Evolutionary conservation across 2,888 invertebrate species (phyloP), one percentile per base, ranked within the genome.

Genomic region (Druceiella hillmani): DNA sequence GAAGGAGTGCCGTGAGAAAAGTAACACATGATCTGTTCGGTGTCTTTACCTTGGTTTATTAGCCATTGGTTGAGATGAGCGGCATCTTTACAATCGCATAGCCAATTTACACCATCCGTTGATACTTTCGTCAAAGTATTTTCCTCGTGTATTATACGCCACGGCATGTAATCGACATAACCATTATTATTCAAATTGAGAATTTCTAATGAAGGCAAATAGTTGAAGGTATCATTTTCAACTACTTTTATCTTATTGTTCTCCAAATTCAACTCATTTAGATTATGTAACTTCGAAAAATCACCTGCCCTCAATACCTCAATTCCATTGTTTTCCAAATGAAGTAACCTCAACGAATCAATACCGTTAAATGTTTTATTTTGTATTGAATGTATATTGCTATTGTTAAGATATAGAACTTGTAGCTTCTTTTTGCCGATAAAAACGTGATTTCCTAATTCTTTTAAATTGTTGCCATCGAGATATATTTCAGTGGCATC

Each of bases 401-500:
- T 86, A 63, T 81, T 80, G 67, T 88, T 88, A 49, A 88, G 74
- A 64, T 76, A 87, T 49, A 88, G 70, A 51, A 82, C 79, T 65
- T 83, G 80, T 47, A 88, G 68, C 61, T 85, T 81, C 63, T 87
- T 86, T 66, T 87, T 84, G 44, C 87, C 89, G 58, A 90, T 85
- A 65, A 91, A 89, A 57, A 85, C 83, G 73, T 88, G 87, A 67
- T 84, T 84, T 54, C 83, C 81, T 47, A 91, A 75, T 55, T 83
- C 81, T 50, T 81, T 80, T 46, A 90, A 74, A 59, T 83, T 74
- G 63, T 88, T 87, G 46, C 87, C 88, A 62, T 88, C 87, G 55
- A 90, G 74, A 66, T 86, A 86, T 55, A 90, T 82, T 67, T 87
- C 86, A 52, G 89, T 89, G 52, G 88, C 87, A 65, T 89, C 88